phyloP scores from a whole-genome alignment of 2,888 invertebrate species.

The Meta bourneti region DNA sequence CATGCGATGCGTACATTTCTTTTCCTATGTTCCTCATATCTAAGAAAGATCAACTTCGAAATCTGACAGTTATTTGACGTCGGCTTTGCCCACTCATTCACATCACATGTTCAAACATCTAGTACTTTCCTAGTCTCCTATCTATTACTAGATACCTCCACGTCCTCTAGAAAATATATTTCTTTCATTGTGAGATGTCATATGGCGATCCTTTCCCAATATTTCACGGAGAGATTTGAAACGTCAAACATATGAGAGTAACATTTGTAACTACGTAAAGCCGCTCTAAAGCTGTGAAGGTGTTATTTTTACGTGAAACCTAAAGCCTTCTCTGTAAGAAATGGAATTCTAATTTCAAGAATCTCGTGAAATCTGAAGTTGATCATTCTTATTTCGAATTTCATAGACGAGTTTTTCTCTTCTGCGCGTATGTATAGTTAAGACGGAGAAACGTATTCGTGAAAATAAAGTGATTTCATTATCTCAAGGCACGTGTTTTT shows the following conservation, averaged over 20 bases:
- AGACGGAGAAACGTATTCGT: no score
- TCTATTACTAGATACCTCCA: neutral
- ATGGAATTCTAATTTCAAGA: neutral
- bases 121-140: neutral
- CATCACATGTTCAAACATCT: neutral
- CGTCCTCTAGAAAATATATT: neutral
- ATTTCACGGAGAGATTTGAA: neutral
- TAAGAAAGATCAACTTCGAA: slow-evolving; percentile 1
- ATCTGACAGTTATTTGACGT: slow-evolving; percentile 3
- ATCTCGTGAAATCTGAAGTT: neutral
- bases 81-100: neutral
- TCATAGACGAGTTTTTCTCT: no score
- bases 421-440: no score
- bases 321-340: neutral
- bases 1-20: neutral
- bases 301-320: neutral
- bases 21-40: neutral
- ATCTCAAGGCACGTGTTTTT: no score
- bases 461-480: no score
- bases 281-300: no score
- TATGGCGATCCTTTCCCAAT: neutral
- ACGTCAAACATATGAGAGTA: neutral
- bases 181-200: neutral
- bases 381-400: neutral
- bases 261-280: neutral